phyloP scores from a whole-genome alignment of 1,140 invertebrate species.

The Thaumetopoea pityocampa region DNA sequence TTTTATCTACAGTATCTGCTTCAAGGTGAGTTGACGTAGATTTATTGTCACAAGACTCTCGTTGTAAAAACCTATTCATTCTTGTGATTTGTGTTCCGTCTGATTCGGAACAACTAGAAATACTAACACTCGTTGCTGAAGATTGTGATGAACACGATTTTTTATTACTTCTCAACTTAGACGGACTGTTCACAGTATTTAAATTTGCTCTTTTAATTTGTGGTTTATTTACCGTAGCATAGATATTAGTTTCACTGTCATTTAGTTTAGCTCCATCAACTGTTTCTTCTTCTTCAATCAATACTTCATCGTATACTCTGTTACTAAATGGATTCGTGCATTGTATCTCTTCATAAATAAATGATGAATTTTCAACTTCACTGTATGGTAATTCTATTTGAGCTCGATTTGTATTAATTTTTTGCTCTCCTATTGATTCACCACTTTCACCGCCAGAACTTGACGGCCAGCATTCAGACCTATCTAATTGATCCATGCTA shows the following conservation, averaged over 20 bases:
- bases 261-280: conserved; percentile 44
- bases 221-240: conserved; percentile 72
- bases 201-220: conserved; percentile 64
- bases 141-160: conserved; percentile 68
- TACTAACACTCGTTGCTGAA: conserved; percentile 70
- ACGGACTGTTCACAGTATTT: conserved; percentile 74
- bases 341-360: conserved; percentile 57
- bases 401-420: conserved; percentile 42
- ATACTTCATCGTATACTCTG: conserved; percentile 63
- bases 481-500: conserved; percentile 79
- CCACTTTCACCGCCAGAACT: conserved; percentile 72
- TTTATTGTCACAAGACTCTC: conserved; percentile 61
- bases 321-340: conserved; percentile 38
- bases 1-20: conserved; percentile 80
- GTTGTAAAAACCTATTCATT: conserved; percentile 59
- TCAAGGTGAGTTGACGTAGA: conserved; percentile 77
- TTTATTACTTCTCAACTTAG: conserved; percentile 57
- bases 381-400: conserved; percentile 55
- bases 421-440: conserved; percentile 61
- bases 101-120: conserved; percentile 75
- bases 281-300: conserved; percentile 65
- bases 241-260: conserved; percentile 65
- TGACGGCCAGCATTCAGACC: conserved; percentile 79
- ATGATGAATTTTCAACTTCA: conserved; percentile 39
- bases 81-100: conserved; percentile 72